phyloP scores from a whole-genome alignment of 2,888 invertebrate species.

The Mesochorus sp. region DNA sequence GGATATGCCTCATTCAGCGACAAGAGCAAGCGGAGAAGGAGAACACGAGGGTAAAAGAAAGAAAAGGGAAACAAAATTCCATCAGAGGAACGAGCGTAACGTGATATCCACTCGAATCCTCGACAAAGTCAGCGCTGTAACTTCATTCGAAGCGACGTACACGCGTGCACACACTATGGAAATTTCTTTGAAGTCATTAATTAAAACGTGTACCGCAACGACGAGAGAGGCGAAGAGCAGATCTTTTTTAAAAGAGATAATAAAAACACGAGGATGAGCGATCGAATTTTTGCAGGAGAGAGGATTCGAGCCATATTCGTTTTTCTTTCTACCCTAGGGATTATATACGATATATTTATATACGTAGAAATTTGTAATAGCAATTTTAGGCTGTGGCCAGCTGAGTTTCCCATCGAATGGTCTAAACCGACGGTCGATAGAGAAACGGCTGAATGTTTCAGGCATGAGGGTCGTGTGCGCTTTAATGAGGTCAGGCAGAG shows the following conservation, averaged over 20 bases:
- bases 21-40: neutral
- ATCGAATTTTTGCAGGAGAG: too few species aligned
- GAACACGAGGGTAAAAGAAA: neutral
- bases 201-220: conserved; percentile 43
- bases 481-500: conserved; percentile 32
- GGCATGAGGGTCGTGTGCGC: neutral
- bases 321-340: too few species aligned
- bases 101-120: conserved; percentile 29
- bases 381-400: too few species aligned
- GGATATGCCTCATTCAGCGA: conserved; percentile 21
- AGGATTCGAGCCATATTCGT: too few species aligned
- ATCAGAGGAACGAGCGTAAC: conserved; percentile 43
- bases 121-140: conserved; percentile 21
- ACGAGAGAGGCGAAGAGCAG: neutral
- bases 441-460: neutral
- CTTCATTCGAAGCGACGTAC: neutral
- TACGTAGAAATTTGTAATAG: too few species aligned
- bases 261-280: neutral
- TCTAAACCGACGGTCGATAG: neutral
- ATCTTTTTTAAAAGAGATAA: conserved; percentile 19
- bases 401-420: neutral
- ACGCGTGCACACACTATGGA: neutral
- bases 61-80: conserved; percentile 36
- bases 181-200: conserved; percentile 45
- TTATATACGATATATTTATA: too few species aligned